Conservation (phyloP, 2,797 vertebrate genomes). For the Gymnothorax reevesii region DNA sequence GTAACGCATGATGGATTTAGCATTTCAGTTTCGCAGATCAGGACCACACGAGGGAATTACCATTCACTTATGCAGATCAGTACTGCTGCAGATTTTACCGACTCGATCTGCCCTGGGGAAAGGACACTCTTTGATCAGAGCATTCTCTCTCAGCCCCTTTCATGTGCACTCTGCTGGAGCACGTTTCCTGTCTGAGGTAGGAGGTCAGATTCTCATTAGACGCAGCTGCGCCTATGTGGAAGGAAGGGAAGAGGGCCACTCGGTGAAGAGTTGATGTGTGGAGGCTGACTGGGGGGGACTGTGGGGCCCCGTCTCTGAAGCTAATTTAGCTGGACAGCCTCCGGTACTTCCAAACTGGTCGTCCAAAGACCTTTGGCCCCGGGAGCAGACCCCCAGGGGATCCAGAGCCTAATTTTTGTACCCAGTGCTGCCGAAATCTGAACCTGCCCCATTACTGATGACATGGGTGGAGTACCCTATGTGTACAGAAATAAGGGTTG, state of each 20-base stretch:
- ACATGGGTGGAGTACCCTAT: conserved; percentile 36
- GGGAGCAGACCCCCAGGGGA: conserved; percentile 40
- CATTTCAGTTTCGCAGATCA: not conserved
- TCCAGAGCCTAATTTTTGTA: conserved; percentile 38
- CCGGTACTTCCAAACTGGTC: conserved; percentile 9
- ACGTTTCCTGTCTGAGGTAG: not conserved
- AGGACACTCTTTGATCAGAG: not conserved
- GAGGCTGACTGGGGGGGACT: not conserved
- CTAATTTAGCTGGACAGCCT: conserved; percentile 41
- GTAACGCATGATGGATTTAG: not conserved
- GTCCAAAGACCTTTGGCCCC: conserved; percentile 22
- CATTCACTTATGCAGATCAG: not conserved
- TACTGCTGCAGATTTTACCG: not conserved
- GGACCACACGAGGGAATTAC: not conserved
- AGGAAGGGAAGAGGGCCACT: not conserved
- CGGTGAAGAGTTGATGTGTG: not conserved
- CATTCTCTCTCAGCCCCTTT: not conserved
- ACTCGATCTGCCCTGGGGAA: not conserved
- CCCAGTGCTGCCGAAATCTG: conserved; percentile 21
- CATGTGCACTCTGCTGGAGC: not conserved
- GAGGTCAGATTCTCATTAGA: conserved; percentile 8
- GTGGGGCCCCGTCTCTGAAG: conserved; percentile 12
- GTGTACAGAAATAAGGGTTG: conserved; percentile 36
- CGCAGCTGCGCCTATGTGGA: not conserved
- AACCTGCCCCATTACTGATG: conserved; percentile 15